phyloP scores from a whole-genome alignment of 2,797 vertebrate species.

The Poecilia picta region DNA sequence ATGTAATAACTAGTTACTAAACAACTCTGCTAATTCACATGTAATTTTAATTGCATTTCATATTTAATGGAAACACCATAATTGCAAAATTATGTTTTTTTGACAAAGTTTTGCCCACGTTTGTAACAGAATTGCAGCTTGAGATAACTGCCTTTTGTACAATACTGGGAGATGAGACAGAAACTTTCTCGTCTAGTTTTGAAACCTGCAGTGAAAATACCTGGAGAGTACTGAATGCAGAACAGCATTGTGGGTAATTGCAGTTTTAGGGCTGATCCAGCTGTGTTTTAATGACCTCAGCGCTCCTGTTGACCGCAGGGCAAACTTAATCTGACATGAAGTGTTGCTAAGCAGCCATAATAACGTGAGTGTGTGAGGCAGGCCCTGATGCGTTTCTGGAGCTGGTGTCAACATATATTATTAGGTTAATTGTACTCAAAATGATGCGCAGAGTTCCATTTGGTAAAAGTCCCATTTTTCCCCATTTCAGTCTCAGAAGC shows the following conservation, averaged over 20 bases:
- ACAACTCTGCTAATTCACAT: too few species aligned
- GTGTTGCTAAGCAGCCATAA: neutral
- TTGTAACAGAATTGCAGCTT: neutral
- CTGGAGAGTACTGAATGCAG: neutral
- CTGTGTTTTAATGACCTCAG: conserved; percentile 3
- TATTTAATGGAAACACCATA: too few species aligned
- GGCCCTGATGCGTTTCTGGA: neutral
- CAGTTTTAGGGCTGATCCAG: conserved; percentile 11
- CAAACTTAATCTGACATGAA: neutral
- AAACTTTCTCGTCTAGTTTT: neutral
- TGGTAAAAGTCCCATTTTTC: conserved; percentile 10
- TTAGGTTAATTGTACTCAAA: neutral
- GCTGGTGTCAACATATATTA: neutral
- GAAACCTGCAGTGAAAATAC: neutral
- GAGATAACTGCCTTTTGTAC: neutral
- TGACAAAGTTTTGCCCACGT: too few species aligned
- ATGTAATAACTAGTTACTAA: too few species aligned
- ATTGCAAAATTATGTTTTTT: too few species aligned
- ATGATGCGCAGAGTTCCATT: neutral
- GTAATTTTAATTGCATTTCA: too few species aligned
- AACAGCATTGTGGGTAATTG: neutral
- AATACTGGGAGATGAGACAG: too few species aligned
- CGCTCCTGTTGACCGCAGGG: neutral
- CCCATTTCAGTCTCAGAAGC: conserved; percentile 12
- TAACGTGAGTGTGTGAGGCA: neutral